Evolutionary conservation across 37 sponge, comb jelly and placozoan species (phyloP).

Genomic region (Oscarella lobularis): DNA sequence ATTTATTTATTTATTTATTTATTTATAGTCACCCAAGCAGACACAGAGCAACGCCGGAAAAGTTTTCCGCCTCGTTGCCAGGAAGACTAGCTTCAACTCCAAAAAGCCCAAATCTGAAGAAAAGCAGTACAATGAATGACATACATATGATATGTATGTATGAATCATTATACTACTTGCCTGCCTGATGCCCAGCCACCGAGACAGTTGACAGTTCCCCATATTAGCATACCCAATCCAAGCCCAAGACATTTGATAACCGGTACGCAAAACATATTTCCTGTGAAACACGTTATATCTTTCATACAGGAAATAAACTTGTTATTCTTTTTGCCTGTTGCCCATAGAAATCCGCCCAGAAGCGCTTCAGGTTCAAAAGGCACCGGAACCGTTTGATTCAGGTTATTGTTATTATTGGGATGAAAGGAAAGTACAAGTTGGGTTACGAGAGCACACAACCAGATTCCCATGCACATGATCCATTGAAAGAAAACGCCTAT

Average conservation of each 20-base stretch:
- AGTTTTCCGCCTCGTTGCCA: background rate
- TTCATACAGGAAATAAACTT: background rate
- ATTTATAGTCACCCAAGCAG: background rate
- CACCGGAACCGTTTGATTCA: conserved; percentile 8
- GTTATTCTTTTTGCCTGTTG: conserved; percentile 33
- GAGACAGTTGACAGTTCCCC: conserved; percentile 62
- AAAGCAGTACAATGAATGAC: background rate
- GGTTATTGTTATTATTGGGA: background rate
- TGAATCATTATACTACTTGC: conserved; percentile 18
- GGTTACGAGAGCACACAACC: conserved; percentile 61
- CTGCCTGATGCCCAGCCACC: conserved; percentile 54
- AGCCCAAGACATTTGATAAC: conserved; percentile 68
- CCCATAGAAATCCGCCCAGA: conserved; percentile 59
- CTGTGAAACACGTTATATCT: conserved; percentile 6
- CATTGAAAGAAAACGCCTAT: conserved; percentile 81
- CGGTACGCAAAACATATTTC: conserved; percentile 60
- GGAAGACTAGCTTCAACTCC: background rate
- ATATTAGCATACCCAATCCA: conserved; percentile 70
- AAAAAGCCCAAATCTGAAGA: background rate
- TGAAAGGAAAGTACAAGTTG: conserved; percentile 11
- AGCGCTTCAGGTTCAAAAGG: conserved; percentile 48
- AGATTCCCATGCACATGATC: conserved; percentile 75
- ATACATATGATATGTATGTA: background rate
- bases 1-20: background rate
- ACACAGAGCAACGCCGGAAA: background rate